Base-by-base conservation (phyloP, 2,888 invertebrate species). In the Orthosia gothica region DNA sequence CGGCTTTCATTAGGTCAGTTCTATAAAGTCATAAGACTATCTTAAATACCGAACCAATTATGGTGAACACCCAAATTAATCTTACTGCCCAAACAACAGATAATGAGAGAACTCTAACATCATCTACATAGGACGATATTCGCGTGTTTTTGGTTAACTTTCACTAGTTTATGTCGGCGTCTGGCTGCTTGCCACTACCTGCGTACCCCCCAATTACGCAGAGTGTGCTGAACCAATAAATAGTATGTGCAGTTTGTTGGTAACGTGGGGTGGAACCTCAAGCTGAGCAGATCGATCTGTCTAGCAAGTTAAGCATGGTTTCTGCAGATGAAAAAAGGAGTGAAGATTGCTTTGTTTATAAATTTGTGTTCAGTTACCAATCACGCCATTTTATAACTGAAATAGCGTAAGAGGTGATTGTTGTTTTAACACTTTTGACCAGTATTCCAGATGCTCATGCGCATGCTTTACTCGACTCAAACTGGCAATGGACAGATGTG, bases 201-300 rank as follows among this genome's bases (percentile, higher is more conserved):
- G 81, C 74, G 68, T 81, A 63, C 81, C 81, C 66, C 58, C 80
- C 81, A 81, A 81, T 81, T 81, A 83, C 81, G 81, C 68, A 83
- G 75, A 81, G 81, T 83, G 75, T 79, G 50, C 68, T 74, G 74
- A 47, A n/a, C 75, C 81, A 83, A 81, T 81, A 83, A 83, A 81
- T 83, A 80, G 67, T 83, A 72, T 65, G 59, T 70, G 57, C 82
- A 78, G n/a, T 65, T 82, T 55, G 82, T 70, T 69, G 57, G 54
- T 81, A 55, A 26, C 18, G 26, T 12, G 76, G 63, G 50, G 18
- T 57, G 40, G 18, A 57, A 57, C 76, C 74, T 73, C 62, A 57
- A 54, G 65, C 40, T 64, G 12, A 47, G 45, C 50, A 47, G 49
- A 75, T 77, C 81, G 81, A 81, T 77, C 54, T 65, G 81, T 77